Evolutionary conservation across 2,113 vertebrate species (phyloP), one percentile per base, ranked within the genome.

Genomic region (Saguinus midas): DNA sequence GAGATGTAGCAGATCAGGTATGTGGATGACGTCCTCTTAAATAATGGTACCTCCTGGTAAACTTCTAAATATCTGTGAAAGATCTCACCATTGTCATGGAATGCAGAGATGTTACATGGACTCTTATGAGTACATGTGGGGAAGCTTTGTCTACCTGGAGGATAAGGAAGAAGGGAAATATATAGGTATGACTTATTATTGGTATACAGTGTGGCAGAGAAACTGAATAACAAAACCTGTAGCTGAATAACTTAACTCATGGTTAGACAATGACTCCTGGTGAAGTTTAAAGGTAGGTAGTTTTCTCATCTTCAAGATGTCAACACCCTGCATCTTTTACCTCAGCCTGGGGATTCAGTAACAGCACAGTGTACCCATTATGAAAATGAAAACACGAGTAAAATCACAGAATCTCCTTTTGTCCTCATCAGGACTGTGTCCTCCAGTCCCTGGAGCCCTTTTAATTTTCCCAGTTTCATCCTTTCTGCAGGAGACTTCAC

Each of bases 1-100:
- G 97, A 98, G 98, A 97, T 98, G 98, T 97, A 98, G 96, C 98
- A 98, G 98, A 98, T 96, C 98, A 99, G 99, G 99, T 99, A 98
- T 88, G 98, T 95, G 85, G 35, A 43, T 16, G 75, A 64, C 87
- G 52, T 40, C 0, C 86, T 86, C 81, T 57, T 58, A 91, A 79
- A 2, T 45, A 81, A 10, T 17, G 3, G 72, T 45, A 23, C 21
- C 32, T 92, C 82, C 81, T 95, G 3, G 72, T 83, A 0, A 55
- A 17, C 90, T 87, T 35, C 64, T 45, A 7, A 37, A 80, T 29
- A 90, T 52, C 52, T 52, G 52, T 52, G 57, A 89, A 91, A 83
- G 96, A 9, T 25, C 16, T 61, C 43, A 6, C 58, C 37, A 2
- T 25, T 43, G 84, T 64, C 70, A 95, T 79, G 91, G 90, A 70